Conservation (phyloP, 2,888 invertebrate species). For the Torymus texanus region DNA sequence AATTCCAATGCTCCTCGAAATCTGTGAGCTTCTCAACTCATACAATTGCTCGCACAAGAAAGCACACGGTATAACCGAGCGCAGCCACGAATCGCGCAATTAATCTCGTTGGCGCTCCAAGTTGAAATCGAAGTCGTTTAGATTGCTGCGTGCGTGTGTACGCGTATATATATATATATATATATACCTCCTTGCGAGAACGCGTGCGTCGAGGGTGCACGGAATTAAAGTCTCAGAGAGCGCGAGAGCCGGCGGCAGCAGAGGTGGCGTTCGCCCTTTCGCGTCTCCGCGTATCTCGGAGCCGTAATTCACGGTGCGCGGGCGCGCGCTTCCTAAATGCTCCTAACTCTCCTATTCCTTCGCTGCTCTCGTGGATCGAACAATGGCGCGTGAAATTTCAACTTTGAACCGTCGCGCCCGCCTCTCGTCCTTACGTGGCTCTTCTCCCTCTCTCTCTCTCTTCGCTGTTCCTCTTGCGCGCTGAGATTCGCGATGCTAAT, state of each 20-base stretch:
- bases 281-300: constrained; percentile 58
- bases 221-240: constrained; percentile 47
- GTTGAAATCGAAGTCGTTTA: constrained; percentile 59
- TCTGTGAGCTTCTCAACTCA: background rate
- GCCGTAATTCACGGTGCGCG: constrained; percentile 60
- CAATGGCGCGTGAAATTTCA: constrained; percentile 74
- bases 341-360: constrained; percentile 69
- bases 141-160: constrained; percentile 34
- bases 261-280: constrained; percentile 52
- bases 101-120: constrained; percentile 57
- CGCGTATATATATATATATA: constrained; percentile 37
- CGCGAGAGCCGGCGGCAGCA: constrained; percentile 6
- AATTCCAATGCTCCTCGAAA: too few species aligned
- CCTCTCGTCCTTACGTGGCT: constrained; percentile 42
- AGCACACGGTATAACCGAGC: background rate
- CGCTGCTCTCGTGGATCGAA: constrained; percentile 66
- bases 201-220: background rate
- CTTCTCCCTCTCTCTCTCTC: background rate
- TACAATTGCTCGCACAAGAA: background rate
- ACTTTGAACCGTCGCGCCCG: constrained; percentile 67
- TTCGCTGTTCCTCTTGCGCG: background rate
- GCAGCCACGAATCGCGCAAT: constrained; percentile 35
- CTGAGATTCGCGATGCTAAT: background rate
- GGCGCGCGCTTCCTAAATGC: constrained; percentile 68
- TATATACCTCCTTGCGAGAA: background rate